Conservation (phyloP, 2,888 invertebrate species). For the Hofmannophila pseudospretella region DNA sequence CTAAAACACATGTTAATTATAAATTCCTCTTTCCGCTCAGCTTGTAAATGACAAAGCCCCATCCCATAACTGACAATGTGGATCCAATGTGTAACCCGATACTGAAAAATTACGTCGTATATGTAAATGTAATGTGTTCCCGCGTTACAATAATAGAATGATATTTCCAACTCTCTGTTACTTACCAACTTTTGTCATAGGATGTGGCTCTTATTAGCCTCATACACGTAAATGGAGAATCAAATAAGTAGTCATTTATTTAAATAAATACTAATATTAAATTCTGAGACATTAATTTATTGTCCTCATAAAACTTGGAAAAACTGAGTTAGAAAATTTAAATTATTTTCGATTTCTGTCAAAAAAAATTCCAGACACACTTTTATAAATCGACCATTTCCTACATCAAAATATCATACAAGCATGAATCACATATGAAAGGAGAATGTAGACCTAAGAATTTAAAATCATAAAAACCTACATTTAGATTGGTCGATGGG, state of each 20-base stretch:
- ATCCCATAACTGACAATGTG: constrained; percentile 13
- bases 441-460: constrained; percentile 9
- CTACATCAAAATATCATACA: constrained; percentile 6
- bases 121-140: constrained; percentile 31
- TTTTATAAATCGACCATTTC: constrained; percentile 1
- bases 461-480: constrained; percentile 15
- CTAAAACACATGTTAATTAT: no score
- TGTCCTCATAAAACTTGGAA: no score
- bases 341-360: no score
- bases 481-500: constrained; percentile 25
- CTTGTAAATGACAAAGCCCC: neutral
- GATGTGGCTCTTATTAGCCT: no score
- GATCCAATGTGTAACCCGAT: constrained; percentile 36
- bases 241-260: no score
- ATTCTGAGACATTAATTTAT: no score
- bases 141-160: constrained; percentile 16
- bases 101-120: constrained; percentile 47
- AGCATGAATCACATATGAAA: constrained; percentile 9
- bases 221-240: no score
- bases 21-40: constrained; percentile 5
- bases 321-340: no score
- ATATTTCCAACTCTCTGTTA: no score
- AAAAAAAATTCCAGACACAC: no score
- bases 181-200: no score
- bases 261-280: no score